Conservation (phyloP, 1,140 invertebrate species). For the Halesus radiatus region DNA sequence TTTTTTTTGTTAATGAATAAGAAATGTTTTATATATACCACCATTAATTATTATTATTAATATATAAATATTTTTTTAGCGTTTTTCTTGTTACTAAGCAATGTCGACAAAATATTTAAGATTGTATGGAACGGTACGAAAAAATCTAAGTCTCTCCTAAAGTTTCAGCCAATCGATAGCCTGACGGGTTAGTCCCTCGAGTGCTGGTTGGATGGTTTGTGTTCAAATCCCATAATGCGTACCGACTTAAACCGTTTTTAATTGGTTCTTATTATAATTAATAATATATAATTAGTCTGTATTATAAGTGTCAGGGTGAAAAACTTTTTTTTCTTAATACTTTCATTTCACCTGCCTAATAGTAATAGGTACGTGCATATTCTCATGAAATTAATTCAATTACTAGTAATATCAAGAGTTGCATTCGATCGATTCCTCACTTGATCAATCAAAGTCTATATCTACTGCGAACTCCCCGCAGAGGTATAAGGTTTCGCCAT, state of each 20-base stretch:
- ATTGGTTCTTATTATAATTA: background rate
- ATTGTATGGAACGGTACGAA: no score
- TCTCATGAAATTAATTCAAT: background rate
- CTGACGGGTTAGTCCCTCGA: no score
- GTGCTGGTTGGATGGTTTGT: no score
- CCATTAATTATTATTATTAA: no score
- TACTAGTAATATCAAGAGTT: background rate
- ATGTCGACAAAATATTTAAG: no score
- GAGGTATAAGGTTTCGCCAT: conserved; percentile 7
- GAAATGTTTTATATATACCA: no score
- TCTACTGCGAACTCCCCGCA: background rate
- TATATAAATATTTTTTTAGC: no score
- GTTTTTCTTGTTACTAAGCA: no score
- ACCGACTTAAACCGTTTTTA: background rate
- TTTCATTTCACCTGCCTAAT: background rate
- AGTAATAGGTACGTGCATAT: background rate
- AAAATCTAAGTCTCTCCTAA: no score
- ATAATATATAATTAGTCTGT: background rate
- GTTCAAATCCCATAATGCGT: no score
- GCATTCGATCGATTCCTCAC: background rate
- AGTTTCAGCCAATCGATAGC: no score
- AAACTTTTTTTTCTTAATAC: background rate
- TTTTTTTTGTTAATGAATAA: no score
- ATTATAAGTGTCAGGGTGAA: background rate
- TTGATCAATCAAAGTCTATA: conserved; percentile 13